Percentiles rank a stretch among this genome's conserved stretches.
Conservation (phyloP, 1,140 invertebrate genomes). For the Caerostris extrusa region DNA sequence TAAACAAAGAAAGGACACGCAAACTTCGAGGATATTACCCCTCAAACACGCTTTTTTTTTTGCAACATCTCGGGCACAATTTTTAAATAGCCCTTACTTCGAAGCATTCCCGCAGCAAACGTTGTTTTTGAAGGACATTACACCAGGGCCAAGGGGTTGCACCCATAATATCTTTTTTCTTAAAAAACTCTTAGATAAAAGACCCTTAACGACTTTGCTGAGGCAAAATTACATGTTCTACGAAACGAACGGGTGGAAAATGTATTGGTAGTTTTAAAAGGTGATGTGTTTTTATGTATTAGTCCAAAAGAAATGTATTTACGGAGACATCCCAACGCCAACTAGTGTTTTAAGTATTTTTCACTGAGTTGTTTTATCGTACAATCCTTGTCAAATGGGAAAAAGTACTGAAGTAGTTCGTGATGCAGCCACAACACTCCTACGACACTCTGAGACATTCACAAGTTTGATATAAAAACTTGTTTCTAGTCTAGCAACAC, state of each 20-base stretch:
- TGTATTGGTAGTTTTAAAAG: neutral
- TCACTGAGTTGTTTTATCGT: neutral
- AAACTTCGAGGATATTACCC: neutral
- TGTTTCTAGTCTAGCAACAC: too few species aligned
- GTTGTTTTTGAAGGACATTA: neutral
- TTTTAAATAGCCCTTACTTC: slow-evolving; percentile 9
- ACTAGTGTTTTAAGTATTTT: neutral
- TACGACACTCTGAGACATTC: too few species aligned
- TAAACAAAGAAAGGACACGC: slow-evolving; percentile 31
- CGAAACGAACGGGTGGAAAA: neutral
- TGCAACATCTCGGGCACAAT: neutral
- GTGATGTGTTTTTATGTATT: neutral
- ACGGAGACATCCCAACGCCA: neutral
- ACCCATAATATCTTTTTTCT: neutral
- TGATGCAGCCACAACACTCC: too few species aligned
- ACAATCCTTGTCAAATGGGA: too few species aligned
- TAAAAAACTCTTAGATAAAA: neutral
- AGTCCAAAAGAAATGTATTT: neutral
- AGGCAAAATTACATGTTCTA: slow-evolving; percentile 9
- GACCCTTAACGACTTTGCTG: neutral
- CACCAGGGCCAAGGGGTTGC: neutral
- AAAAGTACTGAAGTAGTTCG: too few species aligned
- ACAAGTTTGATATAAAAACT: too few species aligned
- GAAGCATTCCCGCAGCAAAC: neutral
- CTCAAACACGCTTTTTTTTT: slow-evolving; percentile 7